Evolutionary conservation across 2,113 vertebrate species (phyloP), one percentile per base, ranked within the genome.

Genomic region (Tonatia bakeri): DNA sequence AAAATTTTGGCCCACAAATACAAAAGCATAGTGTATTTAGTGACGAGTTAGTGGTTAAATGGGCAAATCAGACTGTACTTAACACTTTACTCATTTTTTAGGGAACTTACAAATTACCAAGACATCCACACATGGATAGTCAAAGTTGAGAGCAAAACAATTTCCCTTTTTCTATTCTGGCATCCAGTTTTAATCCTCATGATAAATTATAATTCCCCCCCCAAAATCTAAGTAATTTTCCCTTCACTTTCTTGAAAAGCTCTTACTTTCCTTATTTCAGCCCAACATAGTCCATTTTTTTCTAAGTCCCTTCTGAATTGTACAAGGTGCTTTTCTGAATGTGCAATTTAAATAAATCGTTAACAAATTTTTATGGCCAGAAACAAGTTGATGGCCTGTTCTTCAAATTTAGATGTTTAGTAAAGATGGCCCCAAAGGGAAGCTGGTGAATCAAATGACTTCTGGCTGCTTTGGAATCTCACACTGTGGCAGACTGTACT

Each of bases 1-100:
- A 94, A 96, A 96, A 93, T 54, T 73, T 89, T 96, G 83, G 73
- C 11, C 47, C 79, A 67, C 82, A 40, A 52, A 54, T 75, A 90
- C 4, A 67, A 75, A 94, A 91, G 69, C 3, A n/a, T 1, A 79
- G 36, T 65, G 24, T 40, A 79, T 52, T 91, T 90, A 93, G 87
- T 80, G 33, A 80, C 4, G 17, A 73, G 26, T 36, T 76, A n/a
- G 56, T 28, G 22, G 54, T 54, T 91, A 80, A 89, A 89, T 76
- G 28, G 75, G 12, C 31, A 83, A 65, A 43, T 80, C 61, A 95
- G 72, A 84, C 45, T 64, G 24, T 76, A 19, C 20, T 79, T 95
- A 73, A 75, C 56, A 72, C 77, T 61, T 94, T 14, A 86, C 31
- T 94, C 65, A 87, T 73, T 95, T 82, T 82, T 61, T 94, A 61